These are phyloP conservation scores for Sceloporus tristichus DNA, from an alignment of 2,113 vertebrate species.

Conservation along the genomic window DNA sequence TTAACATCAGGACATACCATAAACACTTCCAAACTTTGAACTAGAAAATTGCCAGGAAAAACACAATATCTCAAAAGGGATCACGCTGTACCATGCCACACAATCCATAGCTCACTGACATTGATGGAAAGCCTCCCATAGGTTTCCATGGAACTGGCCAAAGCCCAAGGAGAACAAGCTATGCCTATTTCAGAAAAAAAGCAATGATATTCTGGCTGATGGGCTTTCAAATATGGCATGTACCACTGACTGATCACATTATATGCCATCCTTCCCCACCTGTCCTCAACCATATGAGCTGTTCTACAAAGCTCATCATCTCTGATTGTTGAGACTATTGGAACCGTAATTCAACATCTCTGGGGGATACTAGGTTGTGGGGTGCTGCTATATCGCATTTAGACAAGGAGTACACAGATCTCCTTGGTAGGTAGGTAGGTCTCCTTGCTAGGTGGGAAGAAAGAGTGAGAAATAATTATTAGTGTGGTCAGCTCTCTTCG, in stretches of 20 bases:
- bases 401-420: not conserved
- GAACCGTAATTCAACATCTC: not conserved
- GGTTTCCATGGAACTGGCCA: slow-evolving; percentile 1
- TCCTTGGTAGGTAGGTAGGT: not conserved
- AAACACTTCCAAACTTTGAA: slow-evolving; percentile 38
- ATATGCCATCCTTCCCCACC: not conserved
- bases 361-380: not conserved
- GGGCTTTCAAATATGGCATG: slow-evolving; percentile 4
- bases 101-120: slow-evolving; percentile 16
- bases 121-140: slow-evolving; percentile 14
- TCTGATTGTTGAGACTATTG: not conserved
- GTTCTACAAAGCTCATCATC: not conserved
- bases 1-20: slow-evolving; percentile 22
- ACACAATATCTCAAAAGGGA: slow-evolving; percentile 44
- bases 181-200: not conserved
- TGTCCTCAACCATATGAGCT: not conserved
- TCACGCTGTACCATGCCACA: slow-evolving; percentile 29
- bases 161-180: slow-evolving; percentile 13
- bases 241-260: not conserved
- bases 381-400: not conserved
- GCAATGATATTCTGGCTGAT: not conserved
- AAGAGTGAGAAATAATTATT: not conserved
- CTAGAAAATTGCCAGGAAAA: slow-evolving; percentile 48
- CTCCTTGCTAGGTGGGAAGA: too few relatives aligned
- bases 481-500: too few relatives aligned